Evolutionary conservation across 2,888 invertebrate species (phyloP).

Genomic region (Monoplex corrugatus): DNA sequence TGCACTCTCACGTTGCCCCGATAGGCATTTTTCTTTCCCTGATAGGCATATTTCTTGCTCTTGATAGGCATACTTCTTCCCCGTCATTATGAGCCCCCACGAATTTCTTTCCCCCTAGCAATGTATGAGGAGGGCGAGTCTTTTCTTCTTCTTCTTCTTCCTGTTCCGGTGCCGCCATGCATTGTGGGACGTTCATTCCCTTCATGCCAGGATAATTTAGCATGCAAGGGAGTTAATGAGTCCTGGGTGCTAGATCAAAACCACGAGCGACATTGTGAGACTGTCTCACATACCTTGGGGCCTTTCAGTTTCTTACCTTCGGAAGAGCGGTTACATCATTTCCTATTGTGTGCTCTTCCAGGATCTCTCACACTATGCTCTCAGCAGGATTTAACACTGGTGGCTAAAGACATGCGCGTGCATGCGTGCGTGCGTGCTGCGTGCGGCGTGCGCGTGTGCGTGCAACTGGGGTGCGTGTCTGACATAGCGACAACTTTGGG

Average conservation of each 20-base stretch:
- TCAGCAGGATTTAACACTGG: not conserved
- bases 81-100: not conserved
- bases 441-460: too few species aligned
- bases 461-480: too few species aligned
- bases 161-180: constrained; percentile 15
- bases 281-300: not conserved
- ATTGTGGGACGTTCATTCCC: constrained; percentile 42
- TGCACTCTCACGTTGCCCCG: not conserved
- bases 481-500: too few species aligned
- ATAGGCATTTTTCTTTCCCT: not conserved
- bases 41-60: too few species aligned
- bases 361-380: not conserved
- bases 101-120: not conserved
- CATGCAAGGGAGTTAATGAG: constrained; percentile 36
- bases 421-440: too few species aligned
- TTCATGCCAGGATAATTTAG: constrained; percentile 1
- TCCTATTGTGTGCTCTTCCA: not conserved
- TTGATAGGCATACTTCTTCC: too few species aligned
- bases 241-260: constrained; percentile 29
- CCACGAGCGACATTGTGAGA: not conserved
- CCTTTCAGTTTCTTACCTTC: not conserved
- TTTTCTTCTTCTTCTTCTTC: constrained; percentile 13
- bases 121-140: not conserved
- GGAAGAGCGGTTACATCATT: too few species aligned
- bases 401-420: too few species aligned